Conservation (phyloP, 1,140 invertebrate species). For the Calliphora vicina region DNA sequence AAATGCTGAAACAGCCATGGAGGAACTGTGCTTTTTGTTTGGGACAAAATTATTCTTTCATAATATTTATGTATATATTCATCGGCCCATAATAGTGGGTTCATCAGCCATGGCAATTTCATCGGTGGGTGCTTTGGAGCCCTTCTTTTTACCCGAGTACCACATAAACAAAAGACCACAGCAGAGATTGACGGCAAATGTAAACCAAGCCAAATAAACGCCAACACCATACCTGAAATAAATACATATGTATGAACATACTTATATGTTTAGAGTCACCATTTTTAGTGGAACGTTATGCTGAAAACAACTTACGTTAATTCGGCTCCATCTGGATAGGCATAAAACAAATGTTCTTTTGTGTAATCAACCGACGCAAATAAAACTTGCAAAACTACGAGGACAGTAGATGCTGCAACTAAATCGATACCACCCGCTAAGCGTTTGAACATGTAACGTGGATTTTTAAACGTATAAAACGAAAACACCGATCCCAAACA, state of each 20-base stretch:
- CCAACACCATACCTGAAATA: slow-evolving; percentile 74
- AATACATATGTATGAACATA: neutral
- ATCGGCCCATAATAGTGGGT: slow-evolving; percentile 83
- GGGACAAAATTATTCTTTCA: neutral
- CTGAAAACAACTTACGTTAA: slow-evolving; percentile 65
- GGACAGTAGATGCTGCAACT: slow-evolving; percentile 75
- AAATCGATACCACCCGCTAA: slow-evolving; percentile 85
- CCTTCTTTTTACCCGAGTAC: slow-evolving; percentile 84
- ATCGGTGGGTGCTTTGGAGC: slow-evolving; percentile 79
- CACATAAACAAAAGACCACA: slow-evolving; percentile 78
- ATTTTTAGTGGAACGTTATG: neutral
- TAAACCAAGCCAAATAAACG: slow-evolving; percentile 81
- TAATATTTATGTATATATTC: slow-evolving; percentile 49
- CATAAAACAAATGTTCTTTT: slow-evolving; percentile 70
- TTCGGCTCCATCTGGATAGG: slow-evolving; percentile 74
- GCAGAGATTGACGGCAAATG: slow-evolving; percentile 75
- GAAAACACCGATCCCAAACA: slow-evolving; percentile 83
- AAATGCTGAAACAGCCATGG: slow-evolving; percentile 27
- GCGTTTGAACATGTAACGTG: slow-evolving; percentile 89
- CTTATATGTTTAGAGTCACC: no score
- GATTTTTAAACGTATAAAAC: slow-evolving; percentile 84
- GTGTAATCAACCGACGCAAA: slow-evolving; percentile 77
- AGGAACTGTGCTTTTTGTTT: neutral
- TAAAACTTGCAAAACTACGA: slow-evolving; percentile 84
- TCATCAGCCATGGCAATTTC: slow-evolving; percentile 84